phyloP scores from a whole-genome alignment of 2,113 vertebrate genomes.

The Arenaria interpres region DNA sequence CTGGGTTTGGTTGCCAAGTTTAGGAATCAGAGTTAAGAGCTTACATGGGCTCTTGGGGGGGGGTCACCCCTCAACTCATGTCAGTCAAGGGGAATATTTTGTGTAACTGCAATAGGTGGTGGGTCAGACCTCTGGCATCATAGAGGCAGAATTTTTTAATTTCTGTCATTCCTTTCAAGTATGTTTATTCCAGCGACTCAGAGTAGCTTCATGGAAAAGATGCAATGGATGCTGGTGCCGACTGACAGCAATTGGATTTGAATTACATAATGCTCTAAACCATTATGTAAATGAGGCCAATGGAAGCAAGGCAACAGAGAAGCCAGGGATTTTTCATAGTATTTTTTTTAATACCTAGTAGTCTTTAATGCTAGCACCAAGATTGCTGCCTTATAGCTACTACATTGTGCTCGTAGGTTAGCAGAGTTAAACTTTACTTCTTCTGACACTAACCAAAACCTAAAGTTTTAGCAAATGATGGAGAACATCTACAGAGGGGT shows the following conservation, averaged over 20 bases:
- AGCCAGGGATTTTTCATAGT: not conserved
- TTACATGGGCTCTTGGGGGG: not conserved
- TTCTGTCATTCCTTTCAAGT: not conserved
- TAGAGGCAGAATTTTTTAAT: not conserved
- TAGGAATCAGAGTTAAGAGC: constrained; percentile 56
- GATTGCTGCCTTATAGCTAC: not conserved
- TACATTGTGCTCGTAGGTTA: not conserved
- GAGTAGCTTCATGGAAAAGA: not conserved
- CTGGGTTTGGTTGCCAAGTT: constrained; percentile 43
- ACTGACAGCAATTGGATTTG: constrained; percentile 26
- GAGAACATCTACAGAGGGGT: not conserved
- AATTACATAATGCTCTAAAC: constrained; percentile 58
- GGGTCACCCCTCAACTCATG: not conserved
- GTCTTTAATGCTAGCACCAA: not conserved
- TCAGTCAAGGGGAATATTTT: not conserved
- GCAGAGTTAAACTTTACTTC: not conserved
- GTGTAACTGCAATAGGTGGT: not conserved
- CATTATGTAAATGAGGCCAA: constrained; percentile 56
- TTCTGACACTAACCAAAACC: not conserved
- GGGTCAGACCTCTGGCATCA: not conserved
- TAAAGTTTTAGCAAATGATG: not conserved
- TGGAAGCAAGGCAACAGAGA: not conserved
- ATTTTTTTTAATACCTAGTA: not conserved
- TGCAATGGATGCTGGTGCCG: not conserved
- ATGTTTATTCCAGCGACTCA: not conserved